Conservation (phyloP, 2,888 invertebrate genomes). For the Hyppa rectilinea region DNA sequence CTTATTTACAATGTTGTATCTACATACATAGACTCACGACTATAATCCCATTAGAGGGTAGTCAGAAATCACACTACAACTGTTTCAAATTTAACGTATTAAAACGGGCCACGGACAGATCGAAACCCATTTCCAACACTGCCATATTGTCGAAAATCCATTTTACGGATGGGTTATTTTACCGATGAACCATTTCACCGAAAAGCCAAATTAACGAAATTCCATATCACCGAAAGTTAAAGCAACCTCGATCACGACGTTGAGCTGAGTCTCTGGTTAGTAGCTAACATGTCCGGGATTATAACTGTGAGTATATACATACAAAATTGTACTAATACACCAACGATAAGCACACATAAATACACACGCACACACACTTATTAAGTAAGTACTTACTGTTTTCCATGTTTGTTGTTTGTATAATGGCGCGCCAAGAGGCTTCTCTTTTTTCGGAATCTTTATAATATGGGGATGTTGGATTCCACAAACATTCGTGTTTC, state of each 20-base stretch:
- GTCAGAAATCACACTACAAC: no score
- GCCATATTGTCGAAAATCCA: no score
- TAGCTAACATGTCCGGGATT: background rate
- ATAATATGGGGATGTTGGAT: no score
- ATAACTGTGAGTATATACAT: constrained; percentile 8
- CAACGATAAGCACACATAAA: constrained; percentile 39
- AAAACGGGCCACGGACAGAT: no score
- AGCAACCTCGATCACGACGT: no score
- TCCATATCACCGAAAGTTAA: no score
- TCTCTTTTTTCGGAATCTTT: constrained; percentile 28
- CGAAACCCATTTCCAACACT: no score
- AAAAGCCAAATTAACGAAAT: no score
- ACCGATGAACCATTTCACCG: no score
- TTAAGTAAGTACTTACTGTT: constrained; percentile 12
- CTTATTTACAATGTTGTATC: constrained; percentile 25
- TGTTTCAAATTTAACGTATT: no score
- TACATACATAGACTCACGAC: constrained; percentile 30
- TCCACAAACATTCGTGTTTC: no score
- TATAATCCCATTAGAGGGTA: constrained; percentile 24
- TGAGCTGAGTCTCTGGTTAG: background rate
- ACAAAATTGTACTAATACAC: constrained; percentile 41
- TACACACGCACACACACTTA: constrained; percentile 27
- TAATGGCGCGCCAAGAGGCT: constrained; percentile 35
- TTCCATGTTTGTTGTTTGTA: constrained; percentile 22
- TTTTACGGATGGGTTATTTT: no score